Evolutionary conservation across 2,888 invertebrate species (phyloP).

Genomic region (Allacma fusca): DNA sequence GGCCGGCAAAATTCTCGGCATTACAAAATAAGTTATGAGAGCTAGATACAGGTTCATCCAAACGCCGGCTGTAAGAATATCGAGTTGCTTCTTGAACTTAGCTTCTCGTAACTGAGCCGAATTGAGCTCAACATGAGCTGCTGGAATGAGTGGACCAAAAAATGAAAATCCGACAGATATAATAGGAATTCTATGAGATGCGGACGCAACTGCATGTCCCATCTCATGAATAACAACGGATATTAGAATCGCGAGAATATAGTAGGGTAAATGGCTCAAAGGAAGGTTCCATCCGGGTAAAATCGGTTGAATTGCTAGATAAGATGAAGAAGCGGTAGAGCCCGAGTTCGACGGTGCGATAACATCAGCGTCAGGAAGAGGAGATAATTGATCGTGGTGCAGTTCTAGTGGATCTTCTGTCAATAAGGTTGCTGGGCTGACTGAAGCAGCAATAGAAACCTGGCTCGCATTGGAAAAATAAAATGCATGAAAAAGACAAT

Average conservation of each 20-base stretch:
- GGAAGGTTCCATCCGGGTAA: slow-evolving; percentile 61
- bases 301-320: slow-evolving; percentile 60
- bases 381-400: slow-evolving; percentile 55
- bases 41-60: slow-evolving; percentile 61
- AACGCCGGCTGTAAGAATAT: slow-evolving; percentile 60
- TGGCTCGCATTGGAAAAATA: too few relatives aligned
- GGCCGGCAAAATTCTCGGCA: slow-evolving; percentile 57
- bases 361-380: slow-evolving; percentile 59
- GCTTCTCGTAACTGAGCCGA: slow-evolving; percentile 58
- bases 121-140: slow-evolving; percentile 60
- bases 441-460: slow-evolving; percentile 57
- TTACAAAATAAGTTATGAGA: slow-evolving; percentile 58
- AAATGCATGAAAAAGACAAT: too few relatives aligned
- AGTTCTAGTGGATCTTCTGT: slow-evolving; percentile 53
- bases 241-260: slow-evolving; percentile 59
- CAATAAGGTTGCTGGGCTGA: slow-evolving; percentile 54
- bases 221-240: slow-evolving; percentile 60
- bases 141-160: slow-evolving; percentile 59
- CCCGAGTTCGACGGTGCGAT: slow-evolving; percentile 46
- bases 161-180: slow-evolving; percentile 59
- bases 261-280: slow-evolving; percentile 59
- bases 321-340: slow-evolving; percentile 40
- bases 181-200: slow-evolving; percentile 60
- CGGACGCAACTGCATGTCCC: slow-evolving; percentile 60
- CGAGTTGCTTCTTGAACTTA: slow-evolving; percentile 56